Evolutionary conservation across 2,113 vertebrate species (phyloP).

Genomic region (Nothoprocta pentlandii): DNA sequence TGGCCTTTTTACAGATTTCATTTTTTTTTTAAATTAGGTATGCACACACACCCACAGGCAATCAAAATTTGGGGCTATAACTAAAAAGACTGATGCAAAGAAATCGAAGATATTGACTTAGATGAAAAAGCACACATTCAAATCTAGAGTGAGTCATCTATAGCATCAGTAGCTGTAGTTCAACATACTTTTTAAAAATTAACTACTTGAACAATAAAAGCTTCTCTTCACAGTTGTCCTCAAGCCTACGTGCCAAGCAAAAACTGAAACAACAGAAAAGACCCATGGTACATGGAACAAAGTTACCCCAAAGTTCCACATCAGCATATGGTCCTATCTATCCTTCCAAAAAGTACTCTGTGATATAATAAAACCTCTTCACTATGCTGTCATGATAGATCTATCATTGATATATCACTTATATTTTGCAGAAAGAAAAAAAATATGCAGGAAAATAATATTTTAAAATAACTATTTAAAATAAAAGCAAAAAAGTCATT

Average conservation of each 20-base stretch:
- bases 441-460: not conserved
- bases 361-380: not conserved
- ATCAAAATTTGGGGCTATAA: not conserved
- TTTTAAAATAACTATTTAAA: not conserved
- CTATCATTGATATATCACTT: not conserved
- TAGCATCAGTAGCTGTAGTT: not conserved
- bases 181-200: not conserved
- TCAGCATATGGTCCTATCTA: not conserved
- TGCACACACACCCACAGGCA: not conserved
- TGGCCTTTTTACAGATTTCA: not conserved
- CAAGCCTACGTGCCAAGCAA: not conserved
- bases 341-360: not conserved
- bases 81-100: no score
- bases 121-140: not conserved
- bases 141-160: not conserved
- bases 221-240: not conserved
- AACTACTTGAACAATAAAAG: not conserved
- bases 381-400: not conserved
- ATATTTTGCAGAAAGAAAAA: not conserved
- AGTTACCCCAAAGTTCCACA: not conserved
- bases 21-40: not conserved
- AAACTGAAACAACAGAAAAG: not conserved
- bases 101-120: not conserved
- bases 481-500: no score
- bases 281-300: not conserved